Conservation (phyloP, 2,888 invertebrate species). For the Sinopyrophorus schimmeli region DNA sequence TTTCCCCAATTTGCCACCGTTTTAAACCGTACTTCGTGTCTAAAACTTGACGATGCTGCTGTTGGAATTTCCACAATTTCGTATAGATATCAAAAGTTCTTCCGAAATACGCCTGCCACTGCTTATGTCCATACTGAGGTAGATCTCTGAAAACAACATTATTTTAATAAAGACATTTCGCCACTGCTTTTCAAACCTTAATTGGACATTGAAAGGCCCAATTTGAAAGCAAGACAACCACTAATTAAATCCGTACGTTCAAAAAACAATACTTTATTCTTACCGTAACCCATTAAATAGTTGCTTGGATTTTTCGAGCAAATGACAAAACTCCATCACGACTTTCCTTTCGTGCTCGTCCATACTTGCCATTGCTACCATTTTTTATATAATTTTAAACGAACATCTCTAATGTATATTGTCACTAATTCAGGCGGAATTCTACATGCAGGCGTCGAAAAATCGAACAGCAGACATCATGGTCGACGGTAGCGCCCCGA, state of each 20-base stretch:
- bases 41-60: conserved; percentile 88
- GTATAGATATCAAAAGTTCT: conserved; percentile 97
- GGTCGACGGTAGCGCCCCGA: conserved; percentile 46
- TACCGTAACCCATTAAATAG: conserved; percentile 94
- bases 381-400: conserved; percentile 49
- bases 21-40: conserved; percentile 94
- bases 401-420: conserved; percentile 25
- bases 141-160: conserved; percentile 72
- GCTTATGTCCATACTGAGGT: conserved; percentile 95
- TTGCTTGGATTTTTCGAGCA: conserved; percentile 95
- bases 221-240: too few species aligned
- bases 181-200: background rate
- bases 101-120: conserved; percentile 97
- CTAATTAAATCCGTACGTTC: background rate
- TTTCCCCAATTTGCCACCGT: conserved; percentile 98
- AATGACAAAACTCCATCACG: conserved; percentile 93
- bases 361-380: conserved; percentile 79
- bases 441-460: conserved; percentile 45
- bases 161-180: background rate
- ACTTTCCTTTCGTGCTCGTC: conserved; percentile 89
- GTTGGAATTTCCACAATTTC: conserved; percentile 97
- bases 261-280: conserved; percentile 30
- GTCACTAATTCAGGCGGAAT: conserved; percentile 24
- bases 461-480: conserved; percentile 54
- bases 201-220: too few species aligned